phyloP scores from a whole-genome alignment of 2,888 invertebrate genomes.

The Alcis repandata region DNA sequence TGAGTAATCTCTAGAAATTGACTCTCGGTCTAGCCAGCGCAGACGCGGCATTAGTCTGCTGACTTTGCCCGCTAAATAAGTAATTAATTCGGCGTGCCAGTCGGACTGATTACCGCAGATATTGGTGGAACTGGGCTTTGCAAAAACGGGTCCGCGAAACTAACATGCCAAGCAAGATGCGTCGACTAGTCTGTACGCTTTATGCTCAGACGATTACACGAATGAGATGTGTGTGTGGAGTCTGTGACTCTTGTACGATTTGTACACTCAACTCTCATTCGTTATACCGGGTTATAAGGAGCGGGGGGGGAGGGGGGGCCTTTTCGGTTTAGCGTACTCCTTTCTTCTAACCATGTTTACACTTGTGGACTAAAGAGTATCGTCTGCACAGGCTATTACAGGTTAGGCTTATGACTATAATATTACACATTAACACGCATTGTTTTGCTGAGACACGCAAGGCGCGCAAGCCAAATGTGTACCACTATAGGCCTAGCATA shows the following conservation, averaged over 20 bases:
- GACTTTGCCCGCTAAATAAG: not conserved
- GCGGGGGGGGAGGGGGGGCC: no score
- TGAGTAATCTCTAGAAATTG: slow-evolving; percentile 16
- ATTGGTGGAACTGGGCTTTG: not conserved
- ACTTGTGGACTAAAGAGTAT: no score
- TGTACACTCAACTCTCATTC: no score
- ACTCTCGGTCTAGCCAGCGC: not conserved
- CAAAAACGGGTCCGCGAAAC: not conserved
- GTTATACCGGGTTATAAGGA: not conserved
- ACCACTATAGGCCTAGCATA: no score
- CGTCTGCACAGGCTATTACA: not conserved
- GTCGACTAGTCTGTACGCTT: not conserved
- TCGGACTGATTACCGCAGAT: not conserved
- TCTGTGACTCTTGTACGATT: no score
- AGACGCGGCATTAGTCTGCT: not conserved
- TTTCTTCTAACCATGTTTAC: no score
- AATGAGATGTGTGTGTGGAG: no score
- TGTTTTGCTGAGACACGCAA: not conserved
- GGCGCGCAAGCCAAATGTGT: no score
- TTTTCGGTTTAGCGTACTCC: no score
- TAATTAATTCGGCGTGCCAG: not conserved
- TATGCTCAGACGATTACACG: no score
- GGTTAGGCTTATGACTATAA: no score
- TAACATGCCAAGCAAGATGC: not conserved
- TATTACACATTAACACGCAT: not conserved